Percentiles rank a stretch among this genome's conserved stretches.
phyloP scores from a whole-genome alignment of 2,797 vertebrate species.

The Margarornis squamiger region DNA sequence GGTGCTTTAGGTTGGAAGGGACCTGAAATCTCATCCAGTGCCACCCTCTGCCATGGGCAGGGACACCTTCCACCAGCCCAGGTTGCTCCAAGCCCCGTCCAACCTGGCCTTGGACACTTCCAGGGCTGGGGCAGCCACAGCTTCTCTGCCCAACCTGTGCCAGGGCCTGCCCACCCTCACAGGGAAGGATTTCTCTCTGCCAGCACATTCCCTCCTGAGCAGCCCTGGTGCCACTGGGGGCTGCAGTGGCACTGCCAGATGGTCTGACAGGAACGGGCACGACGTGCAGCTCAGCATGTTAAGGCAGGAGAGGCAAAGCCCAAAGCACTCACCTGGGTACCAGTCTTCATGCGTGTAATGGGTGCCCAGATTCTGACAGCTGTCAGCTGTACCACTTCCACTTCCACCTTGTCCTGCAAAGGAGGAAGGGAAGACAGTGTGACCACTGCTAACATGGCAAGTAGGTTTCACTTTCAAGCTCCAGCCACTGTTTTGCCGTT shows the following conservation, averaged over 20 bases:
- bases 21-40: not conserved
- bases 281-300: not conserved
- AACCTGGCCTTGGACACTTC: not conserved
- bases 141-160: not conserved
- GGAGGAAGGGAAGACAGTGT: not conserved
- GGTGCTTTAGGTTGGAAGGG: not conserved
- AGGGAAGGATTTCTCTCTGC: not conserved
- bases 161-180: not conserved
- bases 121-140: not conserved
- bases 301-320: not conserved
- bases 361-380: conserved; percentile 89
- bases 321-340: conserved; percentile 81
- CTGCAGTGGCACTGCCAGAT: not conserved
- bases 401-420: conserved; percentile 88
- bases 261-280: not conserved
- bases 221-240: not conserved
- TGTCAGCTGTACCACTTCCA: conserved; percentile 88
- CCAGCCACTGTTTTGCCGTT: not conserved
- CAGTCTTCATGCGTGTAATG: conserved; percentile 90
- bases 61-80: not conserved
- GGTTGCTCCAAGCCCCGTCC: not conserved
- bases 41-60: not conserved
- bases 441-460: not conserved
- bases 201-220: not conserved
- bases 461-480: not conserved